Conservation (phyloP, 2,113 vertebrate genomes). For the Neolamprologus longior region DNA sequence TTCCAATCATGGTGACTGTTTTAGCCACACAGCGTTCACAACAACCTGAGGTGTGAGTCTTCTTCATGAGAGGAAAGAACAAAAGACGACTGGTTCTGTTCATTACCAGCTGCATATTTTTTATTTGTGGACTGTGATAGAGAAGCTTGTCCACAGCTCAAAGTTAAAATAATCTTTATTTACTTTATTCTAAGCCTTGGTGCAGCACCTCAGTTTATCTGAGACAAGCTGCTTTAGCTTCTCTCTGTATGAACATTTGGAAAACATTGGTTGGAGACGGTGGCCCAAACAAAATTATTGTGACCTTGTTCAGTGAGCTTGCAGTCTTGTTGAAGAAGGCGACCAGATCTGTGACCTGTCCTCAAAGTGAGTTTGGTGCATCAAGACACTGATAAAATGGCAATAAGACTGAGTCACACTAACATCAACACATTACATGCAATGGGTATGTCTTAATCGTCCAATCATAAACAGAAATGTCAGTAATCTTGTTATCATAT, state of each 20-base stretch:
- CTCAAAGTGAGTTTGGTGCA: background rate
- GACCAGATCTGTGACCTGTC: background rate
- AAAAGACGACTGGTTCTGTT: background rate
- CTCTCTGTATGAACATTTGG: background rate
- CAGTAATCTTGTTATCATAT: fast-evolving
- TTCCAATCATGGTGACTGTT: background rate
- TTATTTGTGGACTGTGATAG: background rate
- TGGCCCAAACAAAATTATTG: background rate
- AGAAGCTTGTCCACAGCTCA: background rate
- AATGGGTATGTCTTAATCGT: fast-evolving
- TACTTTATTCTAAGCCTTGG: background rate
- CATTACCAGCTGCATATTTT: background rate
- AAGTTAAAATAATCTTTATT: background rate
- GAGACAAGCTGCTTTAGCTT: background rate
- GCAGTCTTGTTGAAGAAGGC: background rate
- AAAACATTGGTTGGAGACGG: background rate
- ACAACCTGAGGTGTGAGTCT: background rate
- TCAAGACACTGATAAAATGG: background rate
- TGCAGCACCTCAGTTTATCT: background rate
- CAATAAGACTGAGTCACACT: background rate
- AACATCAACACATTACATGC: background rate
- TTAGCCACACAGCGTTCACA: background rate
- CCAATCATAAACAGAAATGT: background rate
- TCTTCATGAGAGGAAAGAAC: background rate
- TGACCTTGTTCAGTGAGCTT: background rate